Conservation (phyloP, 2,888 invertebrate genomes). For the Hirtodrosophila trivittata region DNA sequence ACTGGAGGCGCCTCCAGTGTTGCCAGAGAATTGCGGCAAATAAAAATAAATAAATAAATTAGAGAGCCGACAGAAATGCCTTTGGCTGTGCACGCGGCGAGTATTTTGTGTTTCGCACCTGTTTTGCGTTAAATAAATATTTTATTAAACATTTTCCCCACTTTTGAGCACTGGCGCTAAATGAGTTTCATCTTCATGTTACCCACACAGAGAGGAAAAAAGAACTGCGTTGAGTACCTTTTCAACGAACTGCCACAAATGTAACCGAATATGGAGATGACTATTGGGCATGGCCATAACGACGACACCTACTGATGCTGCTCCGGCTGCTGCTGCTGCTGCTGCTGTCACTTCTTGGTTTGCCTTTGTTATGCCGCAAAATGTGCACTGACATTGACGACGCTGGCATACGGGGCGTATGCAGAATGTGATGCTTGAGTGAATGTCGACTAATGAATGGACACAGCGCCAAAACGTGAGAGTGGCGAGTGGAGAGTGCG, state of each 20-base stretch:
- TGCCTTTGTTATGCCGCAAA: conserved; percentile 24
- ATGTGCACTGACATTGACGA: conserved; percentile 43
- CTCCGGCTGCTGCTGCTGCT: conserved; percentile 23
- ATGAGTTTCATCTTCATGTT: conserved; percentile 49
- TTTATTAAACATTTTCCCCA: conserved; percentile 55
- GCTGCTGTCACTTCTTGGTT: conserved; percentile 7
- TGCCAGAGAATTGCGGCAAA: conserved; percentile 35
- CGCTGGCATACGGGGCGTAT: conserved; percentile 23
- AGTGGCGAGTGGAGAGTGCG: conserved; percentile 8
- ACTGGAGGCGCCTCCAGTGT: conserved; percentile 17
- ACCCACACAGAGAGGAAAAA: no score
- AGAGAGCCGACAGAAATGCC: conserved; percentile 12
- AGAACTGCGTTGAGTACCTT: no score
- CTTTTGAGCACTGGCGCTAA: conserved; percentile 11
- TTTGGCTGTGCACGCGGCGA: conserved; percentile 19
- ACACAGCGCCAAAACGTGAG: conserved; percentile 27
- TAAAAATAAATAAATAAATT: conserved; percentile 60
- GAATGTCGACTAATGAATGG: conserved; percentile 69
- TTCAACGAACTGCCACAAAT: conserved; percentile 25
- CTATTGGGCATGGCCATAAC: conserved; percentile 11
- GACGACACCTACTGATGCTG: conserved; percentile 9
- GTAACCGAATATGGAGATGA: conserved; percentile 41
- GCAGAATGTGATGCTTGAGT: conserved; percentile 52
- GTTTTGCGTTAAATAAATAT: conserved; percentile 64
- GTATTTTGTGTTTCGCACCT: conserved; percentile 66